Evolutionary conservation across 1,140 invertebrate species (phyloP).

Genomic region (Drosophila yakuba): DNA sequence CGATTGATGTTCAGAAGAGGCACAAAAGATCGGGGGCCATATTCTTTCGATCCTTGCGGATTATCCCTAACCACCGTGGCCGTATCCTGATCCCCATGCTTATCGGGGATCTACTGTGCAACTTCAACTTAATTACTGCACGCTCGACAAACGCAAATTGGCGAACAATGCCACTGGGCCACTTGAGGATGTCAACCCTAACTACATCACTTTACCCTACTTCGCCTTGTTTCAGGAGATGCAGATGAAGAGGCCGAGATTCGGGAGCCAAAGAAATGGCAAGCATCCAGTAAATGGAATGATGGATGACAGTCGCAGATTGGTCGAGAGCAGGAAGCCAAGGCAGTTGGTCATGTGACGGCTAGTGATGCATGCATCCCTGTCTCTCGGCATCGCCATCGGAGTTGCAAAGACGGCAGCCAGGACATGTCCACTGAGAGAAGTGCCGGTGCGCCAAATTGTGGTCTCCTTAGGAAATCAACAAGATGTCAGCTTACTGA

Average conservation of each 20-base stretch:
- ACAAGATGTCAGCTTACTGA: not conserved
- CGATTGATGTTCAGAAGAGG: not conserved
- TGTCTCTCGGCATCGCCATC: not conserved
- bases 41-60: conserved; percentile 14
- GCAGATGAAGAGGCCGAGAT: not conserved
- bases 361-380: conserved; percentile 74
- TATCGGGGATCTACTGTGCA: conserved; percentile 64
- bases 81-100: conserved; percentile 29
- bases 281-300: conserved; percentile 28
- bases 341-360: conserved; percentile 58
- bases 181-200: conserved; percentile 73
- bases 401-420: not conserved
- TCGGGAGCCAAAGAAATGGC: conserved; percentile 29
- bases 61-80: conserved; percentile 19
- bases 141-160: conserved; percentile 49
- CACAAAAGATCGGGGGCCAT: not conserved
- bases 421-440: conserved; percentile 22
- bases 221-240: not conserved
- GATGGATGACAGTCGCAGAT: conserved; percentile 39
- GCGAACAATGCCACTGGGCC: conserved; percentile 36
- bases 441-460: not conserved
- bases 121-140: conserved; percentile 72
- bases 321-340: conserved; percentile 53
- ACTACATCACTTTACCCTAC: not conserved
- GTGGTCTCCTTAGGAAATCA: not conserved